A percentile compares a stretch with the other conserved stretches of the same genome.
phyloP scores from a whole-genome alignment of 92 coral and sea anemone genomes.

The Porites divaricata region DNA sequence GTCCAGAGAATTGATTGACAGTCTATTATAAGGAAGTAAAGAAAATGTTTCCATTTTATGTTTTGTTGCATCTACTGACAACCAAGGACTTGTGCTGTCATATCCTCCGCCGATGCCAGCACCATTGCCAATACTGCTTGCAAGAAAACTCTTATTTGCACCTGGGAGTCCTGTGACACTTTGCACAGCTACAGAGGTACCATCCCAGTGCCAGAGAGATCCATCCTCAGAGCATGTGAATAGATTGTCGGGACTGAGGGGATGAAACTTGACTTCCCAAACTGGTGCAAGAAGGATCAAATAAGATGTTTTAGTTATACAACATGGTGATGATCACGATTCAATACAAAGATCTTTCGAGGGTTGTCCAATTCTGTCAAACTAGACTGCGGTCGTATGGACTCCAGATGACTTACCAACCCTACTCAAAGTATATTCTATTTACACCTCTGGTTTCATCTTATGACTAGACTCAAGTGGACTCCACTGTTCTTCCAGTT shows the following conservation, averaged over 20 bases:
- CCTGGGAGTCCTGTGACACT: constrained; percentile 48
- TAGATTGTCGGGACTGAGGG: constrained; percentile 90
- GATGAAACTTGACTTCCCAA: constrained; percentile 97
- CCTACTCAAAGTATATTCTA: too few species aligned
- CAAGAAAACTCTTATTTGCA: constrained; percentile 46
- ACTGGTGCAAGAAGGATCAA: constrained; percentile 42
- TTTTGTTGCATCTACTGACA: constrained; percentile 97
- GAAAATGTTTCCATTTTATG: constrained; percentile 97
- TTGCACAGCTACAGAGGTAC: constrained; percentile 81
- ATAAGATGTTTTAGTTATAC: background rate
- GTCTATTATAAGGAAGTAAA: constrained; percentile 88
- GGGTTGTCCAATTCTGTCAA: too few species aligned
- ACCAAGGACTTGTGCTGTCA: constrained; percentile 85
- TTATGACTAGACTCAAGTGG: too few species aligned
- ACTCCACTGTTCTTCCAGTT: too few species aligned
- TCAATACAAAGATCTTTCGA: too few species aligned
- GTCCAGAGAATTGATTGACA: constrained; percentile 93
- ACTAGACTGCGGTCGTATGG: too few species aligned
- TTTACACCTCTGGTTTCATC: too few species aligned
- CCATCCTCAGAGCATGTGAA: constrained; percentile 99
- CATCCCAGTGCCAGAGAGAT: constrained; percentile 99
- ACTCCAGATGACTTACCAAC: too few species aligned
- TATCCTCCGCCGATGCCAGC: constrained; percentile 66
- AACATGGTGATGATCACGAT: too few species aligned
- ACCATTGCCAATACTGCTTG: constrained; percentile 50